Percentiles rank a stretch among this genome's conserved stretches.
phyloP scores from a whole-genome alignment of 2,888 invertebrate genomes.

The Drosophila paracracens region DNA sequence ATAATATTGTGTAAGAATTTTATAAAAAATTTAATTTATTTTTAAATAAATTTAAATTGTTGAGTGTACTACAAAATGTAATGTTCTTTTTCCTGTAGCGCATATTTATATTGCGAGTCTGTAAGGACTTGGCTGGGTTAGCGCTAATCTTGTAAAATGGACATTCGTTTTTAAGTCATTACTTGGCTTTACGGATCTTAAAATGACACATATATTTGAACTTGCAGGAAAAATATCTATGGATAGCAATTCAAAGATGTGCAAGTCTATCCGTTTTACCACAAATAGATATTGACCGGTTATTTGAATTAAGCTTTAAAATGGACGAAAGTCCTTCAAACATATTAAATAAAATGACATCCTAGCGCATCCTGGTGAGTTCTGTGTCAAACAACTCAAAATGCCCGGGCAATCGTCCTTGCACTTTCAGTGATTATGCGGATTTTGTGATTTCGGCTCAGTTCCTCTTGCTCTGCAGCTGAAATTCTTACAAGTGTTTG shows the following conservation, averaged over 20 bases:
- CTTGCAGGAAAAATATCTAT: background rate
- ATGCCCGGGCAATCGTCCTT: background rate
- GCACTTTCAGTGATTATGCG: background rate
- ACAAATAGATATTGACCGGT: background rate
- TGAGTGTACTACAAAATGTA: conserved; percentile 49
- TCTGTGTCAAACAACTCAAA: background rate
- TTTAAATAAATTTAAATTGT: conserved; percentile 75
- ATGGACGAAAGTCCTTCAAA: background rate
- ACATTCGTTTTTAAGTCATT: background rate
- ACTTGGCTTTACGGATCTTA: background rate
- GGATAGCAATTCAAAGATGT: background rate
- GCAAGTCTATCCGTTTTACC: too few relatives aligned
- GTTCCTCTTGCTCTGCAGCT: background rate
- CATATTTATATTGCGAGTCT: background rate
- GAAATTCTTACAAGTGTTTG: too few relatives aligned
- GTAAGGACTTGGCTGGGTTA: background rate
- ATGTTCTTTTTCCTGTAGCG: background rate
- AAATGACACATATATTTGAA: background rate
- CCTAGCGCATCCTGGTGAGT: background rate
- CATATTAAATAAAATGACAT: background rate
- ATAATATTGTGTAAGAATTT: conserved; percentile 73
- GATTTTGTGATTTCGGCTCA: background rate
- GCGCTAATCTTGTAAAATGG: too few relatives aligned
- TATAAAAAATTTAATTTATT: conserved; percentile 76
- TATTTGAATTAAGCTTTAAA: background rate